Percentiles rank a stretch among this genome's conserved stretches.
These are phyloP conservation scores for Chaetoderma sp. DNA, from an alignment of 2,888 invertebrate genomes.

Conservation along the genomic window DNA sequence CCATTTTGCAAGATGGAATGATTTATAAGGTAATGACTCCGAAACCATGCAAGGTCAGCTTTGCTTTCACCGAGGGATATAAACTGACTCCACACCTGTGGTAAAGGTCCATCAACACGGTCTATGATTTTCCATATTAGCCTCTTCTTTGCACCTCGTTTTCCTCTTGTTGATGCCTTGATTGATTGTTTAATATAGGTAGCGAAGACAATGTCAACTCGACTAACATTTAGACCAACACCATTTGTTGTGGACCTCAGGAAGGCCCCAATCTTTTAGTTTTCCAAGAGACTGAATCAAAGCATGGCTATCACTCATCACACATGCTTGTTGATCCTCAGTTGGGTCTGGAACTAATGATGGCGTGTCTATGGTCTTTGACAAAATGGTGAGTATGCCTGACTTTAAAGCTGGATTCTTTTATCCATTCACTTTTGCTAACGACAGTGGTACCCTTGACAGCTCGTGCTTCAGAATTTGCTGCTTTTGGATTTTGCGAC, in stretches of 20 bases:
- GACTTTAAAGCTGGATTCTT: not conserved
- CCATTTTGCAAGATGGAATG: too few relatives aligned
- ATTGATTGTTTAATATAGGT: conserved; percentile 3
- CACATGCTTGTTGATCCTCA: not conserved
- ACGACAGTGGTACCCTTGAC: not conserved
- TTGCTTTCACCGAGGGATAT: too few relatives aligned
- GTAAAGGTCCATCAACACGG: not conserved
- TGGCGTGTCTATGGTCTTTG: too few relatives aligned
- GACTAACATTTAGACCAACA: not conserved
- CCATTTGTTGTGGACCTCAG: conserved; percentile 18
- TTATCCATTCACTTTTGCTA: not conserved
- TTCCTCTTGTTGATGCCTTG: not conserved
- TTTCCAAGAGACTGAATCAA: conserved; percentile 29
- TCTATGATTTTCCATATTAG: not conserved
- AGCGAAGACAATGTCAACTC: conserved; percentile 28
- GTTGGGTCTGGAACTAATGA: too few relatives aligned
- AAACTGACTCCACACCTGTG: too few relatives aligned
- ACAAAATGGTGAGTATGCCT: too few relatives aligned
- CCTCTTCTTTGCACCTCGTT: not conserved
- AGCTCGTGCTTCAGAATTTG: not conserved
- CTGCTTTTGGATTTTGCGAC: not conserved
- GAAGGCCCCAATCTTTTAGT: conserved; percentile 13
- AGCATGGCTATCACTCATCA: conserved; percentile 26
- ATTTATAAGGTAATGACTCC: too few relatives aligned
- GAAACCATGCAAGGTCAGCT: too few relatives aligned